phyloP scores from a whole-genome alignment of 2,888 invertebrate genomes.

The Parochlus steinenii region DNA sequence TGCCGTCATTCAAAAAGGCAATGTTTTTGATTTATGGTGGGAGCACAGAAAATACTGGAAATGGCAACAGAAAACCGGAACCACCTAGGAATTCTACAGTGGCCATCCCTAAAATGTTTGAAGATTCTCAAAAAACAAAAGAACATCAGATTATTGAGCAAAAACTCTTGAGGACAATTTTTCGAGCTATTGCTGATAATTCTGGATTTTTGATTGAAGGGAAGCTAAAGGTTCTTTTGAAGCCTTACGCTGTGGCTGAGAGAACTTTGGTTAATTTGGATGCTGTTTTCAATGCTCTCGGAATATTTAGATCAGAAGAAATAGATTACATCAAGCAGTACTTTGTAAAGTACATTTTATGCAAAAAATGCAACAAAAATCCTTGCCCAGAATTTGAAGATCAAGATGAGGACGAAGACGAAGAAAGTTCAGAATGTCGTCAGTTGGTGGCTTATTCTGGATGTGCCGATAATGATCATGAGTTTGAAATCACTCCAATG shows the following conservation, averaged over 20 bases:
- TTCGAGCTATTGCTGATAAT: conserved; percentile 49
- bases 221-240: conserved; percentile 43
- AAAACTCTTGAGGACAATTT: conserved; percentile 39
- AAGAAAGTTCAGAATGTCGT: not conserved
- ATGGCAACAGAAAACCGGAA: not conserved
- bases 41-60: not conserved
- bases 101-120: not conserved
- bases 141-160: conserved; percentile 15
- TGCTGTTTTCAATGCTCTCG: conserved; percentile 46
- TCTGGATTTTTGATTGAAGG: conserved; percentile 62
- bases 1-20: conserved; percentile 30
- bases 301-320: conserved; percentile 4
- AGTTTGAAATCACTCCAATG: conserved; percentile 6
- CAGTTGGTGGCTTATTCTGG: not conserved
- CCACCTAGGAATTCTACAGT: conserved; percentile 3
- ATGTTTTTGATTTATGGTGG: not conserved
- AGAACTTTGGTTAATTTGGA: conserved; percentile 55
- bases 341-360: conserved; percentile 5
- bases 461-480: conserved; percentile 7
- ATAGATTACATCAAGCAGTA: conserved; percentile 10
- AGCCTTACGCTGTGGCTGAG: conserved; percentile 42
- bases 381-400: conserved; percentile 1
- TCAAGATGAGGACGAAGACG: not conserved
- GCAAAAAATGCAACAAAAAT: conserved; percentile 6
- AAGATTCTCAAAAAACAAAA: conserved; percentile 12